A percentile compares a stretch with the other conserved stretches of the same genome.
Conservation (phyloP, 35 echinoderm and acorn worm species). For the Ptychodera flava region DNA sequence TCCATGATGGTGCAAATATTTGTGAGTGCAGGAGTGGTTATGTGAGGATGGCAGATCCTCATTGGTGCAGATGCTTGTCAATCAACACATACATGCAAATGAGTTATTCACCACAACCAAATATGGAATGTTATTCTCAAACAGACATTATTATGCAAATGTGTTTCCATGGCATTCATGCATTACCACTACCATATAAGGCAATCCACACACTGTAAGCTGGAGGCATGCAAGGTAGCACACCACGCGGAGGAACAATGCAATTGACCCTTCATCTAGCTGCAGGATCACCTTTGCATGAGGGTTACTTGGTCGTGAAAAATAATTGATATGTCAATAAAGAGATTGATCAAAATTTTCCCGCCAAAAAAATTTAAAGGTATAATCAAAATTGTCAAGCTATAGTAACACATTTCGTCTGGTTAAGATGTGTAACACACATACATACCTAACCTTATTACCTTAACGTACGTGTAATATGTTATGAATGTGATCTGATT, state of each 20-base stretch:
- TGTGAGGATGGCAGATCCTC: not conserved
- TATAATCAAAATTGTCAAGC: no score
- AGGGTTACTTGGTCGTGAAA: not conserved
- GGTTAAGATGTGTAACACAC: no score
- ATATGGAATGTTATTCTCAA: not conserved
- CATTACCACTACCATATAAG: conserved; percentile 1
- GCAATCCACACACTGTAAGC: not conserved
- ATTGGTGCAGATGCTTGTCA: not conserved
- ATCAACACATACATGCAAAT: not conserved
- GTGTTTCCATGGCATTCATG: not conserved
- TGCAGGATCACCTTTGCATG: not conserved
- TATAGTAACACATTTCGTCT: no score
- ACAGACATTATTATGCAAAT: not conserved
- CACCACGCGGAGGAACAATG: not conserved
- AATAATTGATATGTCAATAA: no score
- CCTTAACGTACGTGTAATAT: no score
- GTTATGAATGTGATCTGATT: no score
- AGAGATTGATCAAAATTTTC: no score
- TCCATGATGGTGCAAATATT: not conserved
- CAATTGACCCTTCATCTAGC: not conserved
- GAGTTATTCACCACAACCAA: not conserved
- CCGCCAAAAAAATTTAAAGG: no score
- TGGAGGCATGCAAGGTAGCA: not conserved
- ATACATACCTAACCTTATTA: no score
- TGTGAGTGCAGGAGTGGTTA: not conserved